Evolutionary conservation across 1,140 invertebrate species (phyloP), one percentile per base, ranked within the genome.

Genomic region (Aplysia californica): DNA sequence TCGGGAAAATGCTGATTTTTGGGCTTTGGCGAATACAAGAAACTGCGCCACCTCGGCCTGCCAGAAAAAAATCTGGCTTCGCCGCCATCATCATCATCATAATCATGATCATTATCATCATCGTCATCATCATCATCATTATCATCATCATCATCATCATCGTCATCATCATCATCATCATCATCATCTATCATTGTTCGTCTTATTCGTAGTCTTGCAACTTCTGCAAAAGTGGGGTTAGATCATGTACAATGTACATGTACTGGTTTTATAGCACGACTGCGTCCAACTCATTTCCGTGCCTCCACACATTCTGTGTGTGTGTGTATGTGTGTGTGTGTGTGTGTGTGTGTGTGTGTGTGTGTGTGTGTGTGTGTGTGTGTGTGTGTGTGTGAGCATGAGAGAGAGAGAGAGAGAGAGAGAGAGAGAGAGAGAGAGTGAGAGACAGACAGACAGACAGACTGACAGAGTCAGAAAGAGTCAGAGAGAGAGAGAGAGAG

Each of bases 401-500:
- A 50, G 69, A 71, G 23, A 56, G 23, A 58, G 38, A 58, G 33
- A 56, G 44, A 58, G 69, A 71, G 23, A 33, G 33, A 36, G 65
- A 36, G 35, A 38, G 21, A 68, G 65, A 39, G 29, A 38, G 21
- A 68, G 31, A 68, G 21, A 38, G 21, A 61, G 65, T 33, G 38
- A 68, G 35, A 68, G 38, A 68, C 10, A 68, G 38, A 80, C 61
- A 75, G 76, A 77, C 78, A 80, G 23, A 67, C 77, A 36, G 59
- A 77, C 56, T 68, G 56, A 55, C 58, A 74, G 59, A 71, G 76
- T 68, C 77, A 68, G 84, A 85, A 70, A 77, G 80, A 82, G 50
- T 78, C 80, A 77, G 70, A 76, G 36, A 80, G 82, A 58, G 75
- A 82, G 36, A 91, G 80, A 36, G 89, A 83, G 6, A 59, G 68